Base-by-base conservation (phyloP, 2,113 vertebrate species). In the Marcusenius ussheri region DNA sequence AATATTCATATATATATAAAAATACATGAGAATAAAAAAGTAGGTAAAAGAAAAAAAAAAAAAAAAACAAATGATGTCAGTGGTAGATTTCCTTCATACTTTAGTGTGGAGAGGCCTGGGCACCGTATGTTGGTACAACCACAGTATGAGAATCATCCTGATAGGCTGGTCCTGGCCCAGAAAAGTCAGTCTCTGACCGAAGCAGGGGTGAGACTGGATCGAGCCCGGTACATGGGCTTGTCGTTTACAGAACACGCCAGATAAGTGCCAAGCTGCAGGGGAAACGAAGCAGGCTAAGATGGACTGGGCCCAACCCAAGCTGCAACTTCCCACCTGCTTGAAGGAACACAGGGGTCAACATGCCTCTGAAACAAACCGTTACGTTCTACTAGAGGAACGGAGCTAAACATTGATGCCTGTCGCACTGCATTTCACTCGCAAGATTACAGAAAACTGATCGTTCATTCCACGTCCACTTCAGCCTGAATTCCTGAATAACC, bases 141-240 rank as follows among this genome's bases (percentile, higher is more conserved):
- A 91, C 93, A 91, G 90, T 93, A 53, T 87, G 85, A n/a, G 49
- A 35, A 53, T 45, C 31, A 83, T 83, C 74, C 74, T 83, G 31
- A 42, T 13, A 47, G 58, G 94, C 94, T 95, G 94, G 94, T 95
- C 92, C 93, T 92, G 92, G 93, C 94, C 93, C 93, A 95, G 94
- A 88, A 90, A 91, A 89, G 91, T 90, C 89, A 46, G 45, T 35
- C 88, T 80, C 70, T 53, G 49, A 53, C 47, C 19, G 21, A 89
- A 83, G 49, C 49, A 53, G 86, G 83, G 85, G 51, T 84, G 89
- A 92, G 91, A 92, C 85, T 89, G 91, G 92, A 91, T 88, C 89
- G 87, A 92, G 66, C 70, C 90, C 83, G 87, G 58, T 92, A 92
- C 91, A 90, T 91, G 46, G 51, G 62, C 92, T 62, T 90, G 92